Percentiles rank a stretch among this genome's conserved stretches.
Conservation (phyloP, 2,888 invertebrate genomes). For the Machimus rusticus region DNA sequence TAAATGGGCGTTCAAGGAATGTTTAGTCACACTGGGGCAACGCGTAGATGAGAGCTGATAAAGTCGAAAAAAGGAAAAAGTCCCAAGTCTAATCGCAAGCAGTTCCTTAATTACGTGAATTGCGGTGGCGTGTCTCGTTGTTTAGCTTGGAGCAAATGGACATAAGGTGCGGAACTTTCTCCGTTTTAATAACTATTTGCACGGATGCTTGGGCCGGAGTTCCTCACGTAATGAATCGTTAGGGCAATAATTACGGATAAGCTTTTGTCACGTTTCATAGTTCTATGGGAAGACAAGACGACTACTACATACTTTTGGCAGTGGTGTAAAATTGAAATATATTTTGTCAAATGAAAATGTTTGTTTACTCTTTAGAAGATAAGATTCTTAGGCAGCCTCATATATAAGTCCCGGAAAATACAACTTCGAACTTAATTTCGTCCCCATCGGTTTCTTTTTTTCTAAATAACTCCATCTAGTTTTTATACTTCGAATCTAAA, state of each 20-base stretch:
- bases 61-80: background rate
- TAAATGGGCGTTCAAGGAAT: background rate
- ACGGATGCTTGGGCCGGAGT: slow-evolving; percentile 16
- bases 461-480: too few relatives aligned
- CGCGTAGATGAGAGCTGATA: slow-evolving; percentile 28
- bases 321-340: background rate
- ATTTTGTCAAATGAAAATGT: background rate
- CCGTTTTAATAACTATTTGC: slow-evolving; percentile 30
- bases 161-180: background rate
- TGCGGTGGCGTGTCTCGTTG: slow-evolving; percentile 19
- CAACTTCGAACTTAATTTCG: too few relatives aligned
- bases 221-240: slow-evolving; percentile 34
- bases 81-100: slow-evolving; percentile 6
- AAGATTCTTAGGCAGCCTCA: background rate
- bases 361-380: background rate
- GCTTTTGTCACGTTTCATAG: slow-evolving; percentile 33
- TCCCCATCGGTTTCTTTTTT: too few relatives aligned
- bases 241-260: slow-evolving; percentile 36
- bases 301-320: background rate
- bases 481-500: too few relatives aligned
- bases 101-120: slow-evolving; percentile 29
- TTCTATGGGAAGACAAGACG: background rate
- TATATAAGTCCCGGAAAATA: background rate
- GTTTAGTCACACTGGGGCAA: background rate
- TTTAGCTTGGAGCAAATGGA: background rate